phyloP scores from a whole-genome alignment of 2,113 vertebrate species.

The Archocentrus centrarchus region DNA sequence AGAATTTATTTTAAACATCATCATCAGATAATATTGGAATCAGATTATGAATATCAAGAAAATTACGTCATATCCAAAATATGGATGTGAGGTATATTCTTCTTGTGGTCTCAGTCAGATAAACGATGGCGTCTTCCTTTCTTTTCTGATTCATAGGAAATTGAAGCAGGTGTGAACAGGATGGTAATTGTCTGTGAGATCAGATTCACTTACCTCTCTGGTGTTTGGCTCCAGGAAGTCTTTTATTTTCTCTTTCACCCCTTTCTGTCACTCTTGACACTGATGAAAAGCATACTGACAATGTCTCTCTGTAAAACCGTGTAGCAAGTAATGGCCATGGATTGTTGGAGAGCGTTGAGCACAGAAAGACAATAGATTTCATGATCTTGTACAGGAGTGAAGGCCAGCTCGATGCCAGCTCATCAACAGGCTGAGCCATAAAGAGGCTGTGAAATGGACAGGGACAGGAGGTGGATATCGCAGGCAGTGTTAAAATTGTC shows the following conservation, averaged over 20 bases:
- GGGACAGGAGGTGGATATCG: not conserved
- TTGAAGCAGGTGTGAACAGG: constrained; percentile 20
- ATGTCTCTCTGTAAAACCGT: constrained; percentile 28
- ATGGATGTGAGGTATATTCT: not conserved
- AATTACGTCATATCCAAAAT: not conserved
- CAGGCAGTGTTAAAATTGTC: constrained; percentile 2
- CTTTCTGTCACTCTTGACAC: constrained; percentile 30
- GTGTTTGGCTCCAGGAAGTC: constrained; percentile 15
- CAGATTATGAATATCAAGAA: not conserved
- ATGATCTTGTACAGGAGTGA: constrained; percentile 48
- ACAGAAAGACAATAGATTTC: constrained; percentile 57
- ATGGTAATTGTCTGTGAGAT: constrained; percentile 38
- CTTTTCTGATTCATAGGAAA: constrained; percentile 15
- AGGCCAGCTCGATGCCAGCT: constrained; percentile 37
- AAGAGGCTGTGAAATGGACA: constrained; percentile 19
- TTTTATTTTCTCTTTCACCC: constrained; percentile 17
- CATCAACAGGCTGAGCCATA: constrained; percentile 30
- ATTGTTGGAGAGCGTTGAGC: constrained; percentile 14
- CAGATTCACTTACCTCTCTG: constrained; percentile 23
- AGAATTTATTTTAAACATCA: not conserved
- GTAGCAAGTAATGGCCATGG: constrained; percentile 58
- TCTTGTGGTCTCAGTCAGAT: not conserved
- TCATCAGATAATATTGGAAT: not conserved
- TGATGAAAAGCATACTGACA: constrained; percentile 64
- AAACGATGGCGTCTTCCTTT: not conserved